These are phyloP conservation scores for Bhutanitis thaidina DNA, from an alignment of 2,888 invertebrate species.

Conservation along the genomic window DNA sequence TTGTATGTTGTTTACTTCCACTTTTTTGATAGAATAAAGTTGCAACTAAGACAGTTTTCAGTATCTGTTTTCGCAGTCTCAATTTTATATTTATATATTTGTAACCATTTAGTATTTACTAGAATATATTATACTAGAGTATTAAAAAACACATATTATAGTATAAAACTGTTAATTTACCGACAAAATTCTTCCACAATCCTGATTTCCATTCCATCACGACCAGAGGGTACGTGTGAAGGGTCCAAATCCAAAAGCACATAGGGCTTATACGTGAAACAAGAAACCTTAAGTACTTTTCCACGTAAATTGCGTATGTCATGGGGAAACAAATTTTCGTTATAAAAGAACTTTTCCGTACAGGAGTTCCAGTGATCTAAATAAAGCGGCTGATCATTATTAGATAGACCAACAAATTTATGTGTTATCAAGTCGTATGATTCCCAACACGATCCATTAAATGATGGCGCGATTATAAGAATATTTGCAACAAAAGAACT, in stretches of 20 bases:
- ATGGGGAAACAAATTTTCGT: slow-evolving; percentile 66
- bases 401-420: slow-evolving; percentile 53
- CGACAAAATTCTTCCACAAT: slow-evolving; percentile 73
- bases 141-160: too few species aligned
- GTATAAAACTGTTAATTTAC: too few species aligned
- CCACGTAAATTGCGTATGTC: slow-evolving; percentile 66
- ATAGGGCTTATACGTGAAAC: slow-evolving; percentile 82
- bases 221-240: slow-evolving; percentile 41
- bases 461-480: slow-evolving; percentile 41
- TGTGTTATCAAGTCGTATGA: slow-evolving; percentile 60
- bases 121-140: too few species aligned
- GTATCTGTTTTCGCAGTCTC: too few species aligned
- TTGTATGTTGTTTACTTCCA: too few species aligned
- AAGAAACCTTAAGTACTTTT: slow-evolving; percentile 69
- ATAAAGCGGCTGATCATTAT: slow-evolving; percentile 38
- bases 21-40: too few species aligned
- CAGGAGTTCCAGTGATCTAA: slow-evolving; percentile 67
- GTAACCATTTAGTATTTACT: too few species aligned
- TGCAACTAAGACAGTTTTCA: too few species aligned
- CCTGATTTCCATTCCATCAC: slow-evolving; percentile 78
- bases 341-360: slow-evolving; percentile 42
- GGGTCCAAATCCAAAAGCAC: slow-evolving; percentile 64
- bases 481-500: slow-evolving; percentile 55
- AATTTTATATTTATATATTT: too few species aligned
- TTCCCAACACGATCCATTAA: slow-evolving; percentile 31